Evolutionary conservation across 2,113 vertebrate genomes (phyloP).

Genomic region (Hyaena hyaena): DNA sequence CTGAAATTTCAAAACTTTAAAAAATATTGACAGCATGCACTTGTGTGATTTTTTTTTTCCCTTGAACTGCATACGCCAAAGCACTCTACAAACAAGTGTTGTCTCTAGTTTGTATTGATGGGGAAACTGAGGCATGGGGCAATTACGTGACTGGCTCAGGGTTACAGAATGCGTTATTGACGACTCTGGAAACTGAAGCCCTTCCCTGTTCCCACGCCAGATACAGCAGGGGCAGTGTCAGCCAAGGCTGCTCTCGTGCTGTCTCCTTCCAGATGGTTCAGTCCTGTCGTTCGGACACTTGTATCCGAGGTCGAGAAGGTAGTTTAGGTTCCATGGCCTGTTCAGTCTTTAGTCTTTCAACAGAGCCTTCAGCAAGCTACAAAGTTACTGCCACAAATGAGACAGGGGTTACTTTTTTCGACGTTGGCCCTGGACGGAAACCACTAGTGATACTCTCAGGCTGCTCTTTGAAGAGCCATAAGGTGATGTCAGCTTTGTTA

Average conservation of each 20-base stretch:
- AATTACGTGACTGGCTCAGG: background rate
- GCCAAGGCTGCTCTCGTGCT: background rate
- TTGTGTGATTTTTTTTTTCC: background rate
- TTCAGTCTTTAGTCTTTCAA: conserved; percentile 31
- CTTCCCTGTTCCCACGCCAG: background rate
- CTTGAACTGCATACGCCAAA: background rate
- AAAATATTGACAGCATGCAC: background rate
- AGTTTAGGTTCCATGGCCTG: background rate
- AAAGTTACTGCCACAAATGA: conserved; percentile 22
- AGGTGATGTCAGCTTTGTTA: background rate
- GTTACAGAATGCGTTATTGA: conserved; percentile 29
- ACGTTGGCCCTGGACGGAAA: background rate
- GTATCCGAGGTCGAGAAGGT: background rate
- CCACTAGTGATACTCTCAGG: background rate
- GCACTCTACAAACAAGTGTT: background rate
- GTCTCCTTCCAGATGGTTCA: background rate
- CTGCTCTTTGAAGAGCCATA: conserved; percentile 7
- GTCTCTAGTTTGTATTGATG: conserved; percentile 1
- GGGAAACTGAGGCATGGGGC: conserved; percentile 25
- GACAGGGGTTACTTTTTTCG: background rate
- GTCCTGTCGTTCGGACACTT: background rate
- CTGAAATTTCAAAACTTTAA: conserved; percentile 24
- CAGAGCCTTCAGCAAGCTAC: background rate
- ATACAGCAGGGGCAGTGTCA: background rate
- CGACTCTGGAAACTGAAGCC: background rate